Percentiles rank a stretch among this genome's conserved stretches.
Evolutionary conservation across 2,113 vertebrate genomes (phyloP).

Genomic region (Cryptomyrus ogoouensis): DNA sequence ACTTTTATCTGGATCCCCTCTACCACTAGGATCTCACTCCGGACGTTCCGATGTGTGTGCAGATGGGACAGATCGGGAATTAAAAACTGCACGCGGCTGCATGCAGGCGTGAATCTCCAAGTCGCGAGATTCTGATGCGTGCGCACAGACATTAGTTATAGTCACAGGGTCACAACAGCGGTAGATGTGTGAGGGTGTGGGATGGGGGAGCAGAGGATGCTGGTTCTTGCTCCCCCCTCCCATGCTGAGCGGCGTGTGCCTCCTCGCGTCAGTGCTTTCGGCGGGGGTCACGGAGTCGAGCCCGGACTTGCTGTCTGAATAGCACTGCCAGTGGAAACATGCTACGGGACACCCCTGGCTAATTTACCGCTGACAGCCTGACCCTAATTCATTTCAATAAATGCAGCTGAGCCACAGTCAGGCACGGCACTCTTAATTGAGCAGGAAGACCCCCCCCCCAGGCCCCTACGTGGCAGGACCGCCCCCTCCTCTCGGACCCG

Average conservation of each 20-base stretch:
- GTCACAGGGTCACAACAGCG: neutral
- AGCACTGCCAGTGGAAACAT: slow-evolving; percentile 35
- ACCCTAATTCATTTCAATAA: slow-evolving; percentile 48
- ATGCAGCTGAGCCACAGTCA: slow-evolving; percentile 27
- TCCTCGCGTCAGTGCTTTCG: slow-evolving; percentile 16
- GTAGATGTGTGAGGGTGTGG: neutral
- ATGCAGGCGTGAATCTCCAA: neutral
- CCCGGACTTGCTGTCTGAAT: slow-evolving; percentile 30
- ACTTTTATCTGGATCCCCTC: neutral
- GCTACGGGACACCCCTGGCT: slow-evolving; percentile 39
- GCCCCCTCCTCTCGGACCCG: neutral
- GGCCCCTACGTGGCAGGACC: neutral
- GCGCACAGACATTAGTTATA: neutral
- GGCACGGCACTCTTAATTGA: slow-evolving; percentile 32
- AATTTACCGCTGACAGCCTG: slow-evolving; percentile 37
- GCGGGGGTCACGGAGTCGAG: slow-evolving; percentile 27
- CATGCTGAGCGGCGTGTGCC: neutral
- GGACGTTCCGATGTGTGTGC: neutral
- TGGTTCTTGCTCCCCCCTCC: neutral
- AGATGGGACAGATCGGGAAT: neutral
- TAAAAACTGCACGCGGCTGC: neutral
- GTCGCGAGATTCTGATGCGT: neutral
- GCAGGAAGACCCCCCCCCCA: slow-evolving; percentile 24
- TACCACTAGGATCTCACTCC: neutral
- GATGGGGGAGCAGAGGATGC: neutral